phyloP scores from a whole-genome alignment of 2,797 vertebrate genomes.

The Echiichthys vipera region DNA sequence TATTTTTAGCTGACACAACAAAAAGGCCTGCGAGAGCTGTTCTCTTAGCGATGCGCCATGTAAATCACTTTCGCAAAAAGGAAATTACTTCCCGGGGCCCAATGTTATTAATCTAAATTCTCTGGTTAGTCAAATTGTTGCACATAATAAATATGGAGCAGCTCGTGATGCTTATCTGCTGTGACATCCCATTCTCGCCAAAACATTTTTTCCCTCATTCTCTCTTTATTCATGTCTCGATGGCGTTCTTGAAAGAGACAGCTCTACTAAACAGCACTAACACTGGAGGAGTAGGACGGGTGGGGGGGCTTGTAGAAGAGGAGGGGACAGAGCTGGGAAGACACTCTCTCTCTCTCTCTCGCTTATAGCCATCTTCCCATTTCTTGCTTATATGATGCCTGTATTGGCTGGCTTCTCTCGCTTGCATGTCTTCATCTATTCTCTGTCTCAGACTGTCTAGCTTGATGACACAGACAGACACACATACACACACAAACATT shows the following conservation, averaged over 20 bases:
- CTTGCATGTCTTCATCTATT: conserved; percentile 82
- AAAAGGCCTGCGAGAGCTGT: conserved; percentile 89
- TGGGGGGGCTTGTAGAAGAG: conserved; percentile 12
- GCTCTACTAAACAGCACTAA: conserved; percentile 78
- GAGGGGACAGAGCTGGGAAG: conserved; percentile 56
- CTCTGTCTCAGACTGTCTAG: conserved; percentile 78
- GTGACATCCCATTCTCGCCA: conserved; percentile 85
- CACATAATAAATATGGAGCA: conserved; percentile 96
- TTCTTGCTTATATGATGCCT: conserved; percentile 74
- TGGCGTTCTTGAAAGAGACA: conserved; percentile 79
- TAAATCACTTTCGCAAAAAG: conserved; percentile 97
- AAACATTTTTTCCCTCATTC: conserved; percentile 76
- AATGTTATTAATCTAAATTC: conserved; percentile 99
- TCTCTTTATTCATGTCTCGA: conserved; percentile 80
- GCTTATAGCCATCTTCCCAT: conserved; percentile 62
- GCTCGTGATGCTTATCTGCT: conserved; percentile 88
- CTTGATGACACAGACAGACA: conserved; percentile 58
- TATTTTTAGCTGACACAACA: conserved; percentile 95
- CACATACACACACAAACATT: conserved; percentile 44
- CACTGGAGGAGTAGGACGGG: conserved; percentile 49
- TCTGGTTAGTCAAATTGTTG: conserved; percentile 96
- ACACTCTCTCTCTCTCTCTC: conserved; percentile 56
- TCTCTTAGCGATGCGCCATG: conserved; percentile 92
- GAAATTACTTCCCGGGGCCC: conserved; percentile 98
- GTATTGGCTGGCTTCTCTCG: conserved; percentile 72